A percentile compares a stretch with the other conserved stretches of the same genome.
Conservation (phyloP, 2,113 vertebrate genomes). For the Phyllopteryx taeniolatus region DNA sequence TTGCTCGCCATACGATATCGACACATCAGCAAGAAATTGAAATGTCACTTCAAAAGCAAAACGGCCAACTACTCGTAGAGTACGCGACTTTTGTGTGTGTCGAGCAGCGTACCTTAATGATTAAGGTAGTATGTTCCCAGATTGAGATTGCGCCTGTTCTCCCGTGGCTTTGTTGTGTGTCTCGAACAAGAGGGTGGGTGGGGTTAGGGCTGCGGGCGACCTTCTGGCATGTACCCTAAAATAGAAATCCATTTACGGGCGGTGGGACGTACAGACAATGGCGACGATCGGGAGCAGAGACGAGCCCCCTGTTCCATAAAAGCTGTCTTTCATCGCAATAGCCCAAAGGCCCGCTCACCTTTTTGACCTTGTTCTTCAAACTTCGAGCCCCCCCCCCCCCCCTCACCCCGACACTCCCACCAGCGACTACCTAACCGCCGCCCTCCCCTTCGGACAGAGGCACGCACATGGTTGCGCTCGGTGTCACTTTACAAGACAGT, state of each 20-base stretch:
- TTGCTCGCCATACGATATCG: too few relatives aligned
- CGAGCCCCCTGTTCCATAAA: slow-evolving; percentile 37
- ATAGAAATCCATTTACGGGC: slow-evolving; percentile 67
- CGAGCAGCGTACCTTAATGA: not conserved
- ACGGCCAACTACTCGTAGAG: too few relatives aligned
- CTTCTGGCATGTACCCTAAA: slow-evolving; percentile 71
- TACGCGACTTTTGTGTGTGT: too few relatives aligned
- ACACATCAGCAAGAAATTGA: too few relatives aligned
- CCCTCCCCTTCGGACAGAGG: not conserved
- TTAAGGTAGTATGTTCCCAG: slow-evolving; percentile 20
- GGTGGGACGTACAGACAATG: slow-evolving; percentile 60
- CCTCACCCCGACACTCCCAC: not conserved
- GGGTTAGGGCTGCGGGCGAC: slow-evolving; percentile 3
- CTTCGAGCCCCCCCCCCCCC: not conserved
- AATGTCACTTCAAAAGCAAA: too few relatives aligned
- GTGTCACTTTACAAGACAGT: slow-evolving; percentile 1
- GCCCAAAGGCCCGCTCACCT: slow-evolving; percentile 8
- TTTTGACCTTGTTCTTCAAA: not conserved
- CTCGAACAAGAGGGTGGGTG: slow-evolving; percentile 21
- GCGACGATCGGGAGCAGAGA: slow-evolving; percentile 27
- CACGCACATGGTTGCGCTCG: not conserved
- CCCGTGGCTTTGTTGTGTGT: slow-evolving; percentile 18
- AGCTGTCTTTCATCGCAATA: slow-evolving; percentile 48
- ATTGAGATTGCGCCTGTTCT: slow-evolving; percentile 72
- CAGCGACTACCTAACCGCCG: not conserved